Percentiles rank a stretch among this genome's conserved stretches.
These are phyloP conservation scores for Penaeus chinensis DNA, from an alignment of 1,140 invertebrate species.

Conservation along the genomic window DNA sequence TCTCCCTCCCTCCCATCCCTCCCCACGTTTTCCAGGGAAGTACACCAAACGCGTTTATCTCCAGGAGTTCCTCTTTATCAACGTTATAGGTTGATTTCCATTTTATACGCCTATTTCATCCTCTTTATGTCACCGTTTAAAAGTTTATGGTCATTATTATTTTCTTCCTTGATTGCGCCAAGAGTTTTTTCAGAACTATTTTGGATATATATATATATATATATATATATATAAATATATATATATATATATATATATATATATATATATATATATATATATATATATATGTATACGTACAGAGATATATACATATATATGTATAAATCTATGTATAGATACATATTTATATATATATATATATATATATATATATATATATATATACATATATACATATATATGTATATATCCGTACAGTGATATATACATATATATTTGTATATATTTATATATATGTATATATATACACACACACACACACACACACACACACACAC, in stretches of 20 bases:
- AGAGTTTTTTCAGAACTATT: not conserved
- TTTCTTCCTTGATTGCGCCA: not conserved
- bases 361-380: constrained; percentile 22
- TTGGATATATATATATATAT: not conserved
- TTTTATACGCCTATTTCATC: too few relatives aligned
- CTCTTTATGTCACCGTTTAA: too few relatives aligned
- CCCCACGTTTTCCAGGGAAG: not conserved
- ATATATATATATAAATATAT: not conserved
- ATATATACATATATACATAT: constrained; percentile 5
- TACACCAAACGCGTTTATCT: not conserved
- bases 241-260: constrained; percentile 19
- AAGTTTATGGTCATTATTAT: too few relatives aligned
- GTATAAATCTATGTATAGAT: not conserved
- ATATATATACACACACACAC: not conserved
- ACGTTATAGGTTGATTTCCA: too few relatives aligned
- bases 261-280: constrained; percentile 4
- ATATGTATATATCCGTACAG: not conserved
- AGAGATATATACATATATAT: not conserved
- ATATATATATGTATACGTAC: constrained; percentile 1
- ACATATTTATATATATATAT: not conserved
- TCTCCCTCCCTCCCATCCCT: not conserved
- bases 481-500: not conserved
- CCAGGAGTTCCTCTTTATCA: too few relatives aligned
- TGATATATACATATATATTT: not conserved
- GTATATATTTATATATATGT: not conserved